Evolutionary conservation across 2,113 vertebrate genomes (phyloP), one percentile per base, ranked within the genome.

Genomic region (Columba livia): DNA sequence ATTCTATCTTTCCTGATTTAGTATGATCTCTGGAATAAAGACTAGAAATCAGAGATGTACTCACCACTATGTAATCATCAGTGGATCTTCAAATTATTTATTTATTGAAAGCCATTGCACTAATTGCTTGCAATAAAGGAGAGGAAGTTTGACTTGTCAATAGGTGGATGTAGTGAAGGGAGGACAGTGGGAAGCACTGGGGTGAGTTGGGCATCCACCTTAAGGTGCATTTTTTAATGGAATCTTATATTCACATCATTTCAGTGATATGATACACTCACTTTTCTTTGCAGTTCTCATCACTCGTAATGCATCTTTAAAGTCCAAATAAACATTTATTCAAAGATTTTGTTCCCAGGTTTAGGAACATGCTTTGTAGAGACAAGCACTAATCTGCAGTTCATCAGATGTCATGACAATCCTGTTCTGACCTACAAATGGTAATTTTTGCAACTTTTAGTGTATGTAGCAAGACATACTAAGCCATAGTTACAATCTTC

Each of bases 171-270:
- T 0, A 1, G n/a, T 28, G 61, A 51, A 42, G 65, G 71, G 51
- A 38, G 51, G 11, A 36, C 0, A 0, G 11, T 48, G 74, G 38
- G 29, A 57, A 42, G 7, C 8, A 18, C 25, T 50, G 42, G n/a
- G 18, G 12, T 40, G 32, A 44, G 56, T 3, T 48, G 70, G 24
- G 18, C 0, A 0, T 56, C 50, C 3, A 6, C 50, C 23, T 47
- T 26, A 10, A 65, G 23, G 21, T 67, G 21, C 34, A 36, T 29
- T 21, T 67, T 34, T 31, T 87, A 32, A 6, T 77, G 34, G 29
- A 10, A 29, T 70, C 24, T 11, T 70, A 5, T 26, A 26, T 84
- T 74, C 18, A 11, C 5, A 24, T 69, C 11, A 24, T 19, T 78
- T 84, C 19, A 65, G 29, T 70, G 61, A 3, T 48, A 1, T 9